Evolutionary conservation across 2,888 invertebrate species (phyloP), one percentile per base, ranked within the genome.

Genomic region (Ypsolopha scabrella): DNA sequence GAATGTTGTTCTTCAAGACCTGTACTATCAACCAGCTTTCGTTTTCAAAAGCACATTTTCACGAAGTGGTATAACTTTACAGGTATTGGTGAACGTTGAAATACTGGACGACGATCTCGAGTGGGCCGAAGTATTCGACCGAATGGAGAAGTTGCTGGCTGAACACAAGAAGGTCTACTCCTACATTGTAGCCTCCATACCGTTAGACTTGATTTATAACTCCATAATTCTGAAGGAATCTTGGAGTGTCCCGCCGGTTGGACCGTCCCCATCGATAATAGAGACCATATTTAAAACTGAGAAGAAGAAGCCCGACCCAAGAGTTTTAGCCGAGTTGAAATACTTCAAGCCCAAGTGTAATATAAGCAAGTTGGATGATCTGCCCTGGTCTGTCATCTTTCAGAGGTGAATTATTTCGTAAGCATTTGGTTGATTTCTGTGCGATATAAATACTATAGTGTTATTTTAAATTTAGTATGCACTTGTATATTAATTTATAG

Each of bases 341-440:
- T 61, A 60, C 0, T 78, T 77, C 14, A 63, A 74, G 51, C 59
- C 57, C 45, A 74, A 70, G 48, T 85, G 75, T 57, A 64, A 68
- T 52, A 71, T 83, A 10, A 72, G 68, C 0, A 70, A 61, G 41
- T 57, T 83, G 14, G 74, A 61, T 10, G 74, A 71, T 46, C 54
- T 85, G 50, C 83, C 83, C 0, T 85, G 83, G 83, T 80, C 83
- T 1, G 83, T 80, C 6, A 78, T 85, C 51, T 83, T 85, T 54
- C 70, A 78, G 39, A 67, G 68, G 58, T 72, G 62, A 41, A 24
- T 24, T 24, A 24, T 24, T 3, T 24, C 2, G 24, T 24, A 24
- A 24, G 24, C 24, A 24, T 24, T 24, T 24, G 24, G 4, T 24
- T 24, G 4, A 24, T 24, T 24, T 24, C 4, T 24, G 24, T 24